phyloP scores from a whole-genome alignment of 1,140 invertebrate genomes.

The Sitophilus oryzae region DNA sequence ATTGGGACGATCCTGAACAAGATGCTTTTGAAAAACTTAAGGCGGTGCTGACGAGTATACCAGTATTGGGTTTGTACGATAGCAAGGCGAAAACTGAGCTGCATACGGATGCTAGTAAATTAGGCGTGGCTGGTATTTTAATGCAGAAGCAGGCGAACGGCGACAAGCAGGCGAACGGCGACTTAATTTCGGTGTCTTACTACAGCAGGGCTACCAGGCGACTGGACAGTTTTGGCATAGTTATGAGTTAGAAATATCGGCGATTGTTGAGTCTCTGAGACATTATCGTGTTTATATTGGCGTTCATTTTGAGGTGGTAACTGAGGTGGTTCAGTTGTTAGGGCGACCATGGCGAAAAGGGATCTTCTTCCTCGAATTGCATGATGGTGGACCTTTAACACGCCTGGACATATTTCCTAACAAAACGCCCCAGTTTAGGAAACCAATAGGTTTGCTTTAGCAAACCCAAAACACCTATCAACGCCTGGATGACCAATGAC shows the following conservation, averaged over 20 bases:
- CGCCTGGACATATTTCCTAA: too few species aligned
- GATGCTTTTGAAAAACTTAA: not conserved
- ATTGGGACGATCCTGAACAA: not conserved
- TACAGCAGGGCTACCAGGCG: not conserved
- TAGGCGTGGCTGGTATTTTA: not conserved
- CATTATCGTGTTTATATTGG: not conserved
- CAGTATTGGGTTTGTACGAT: not conserved
- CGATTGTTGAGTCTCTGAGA: constrained; percentile 9
- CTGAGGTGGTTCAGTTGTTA: constrained; percentile 27
- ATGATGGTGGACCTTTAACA: constrained; percentile 33
- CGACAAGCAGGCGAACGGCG: not conserved
- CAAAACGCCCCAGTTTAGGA: too few species aligned
- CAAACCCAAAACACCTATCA: too few species aligned
- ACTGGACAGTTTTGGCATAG: not conserved
- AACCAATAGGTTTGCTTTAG: too few species aligned
- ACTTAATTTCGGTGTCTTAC: not conserved
- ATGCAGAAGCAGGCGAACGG: not conserved
- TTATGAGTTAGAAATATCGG: not conserved
- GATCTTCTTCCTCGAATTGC: constrained; percentile 28
- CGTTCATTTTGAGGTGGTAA: not conserved
- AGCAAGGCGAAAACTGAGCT: not conserved
- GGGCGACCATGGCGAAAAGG: constrained; percentile 39
- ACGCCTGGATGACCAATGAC: too few species aligned
- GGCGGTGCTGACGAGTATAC: not conserved
- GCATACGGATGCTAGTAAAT: not conserved